Percentiles rank a stretch among this genome's conserved stretches.
phyloP scores from a whole-genome alignment of 2,888 invertebrate species.

The Ramazzottius varieornatus region DNA sequence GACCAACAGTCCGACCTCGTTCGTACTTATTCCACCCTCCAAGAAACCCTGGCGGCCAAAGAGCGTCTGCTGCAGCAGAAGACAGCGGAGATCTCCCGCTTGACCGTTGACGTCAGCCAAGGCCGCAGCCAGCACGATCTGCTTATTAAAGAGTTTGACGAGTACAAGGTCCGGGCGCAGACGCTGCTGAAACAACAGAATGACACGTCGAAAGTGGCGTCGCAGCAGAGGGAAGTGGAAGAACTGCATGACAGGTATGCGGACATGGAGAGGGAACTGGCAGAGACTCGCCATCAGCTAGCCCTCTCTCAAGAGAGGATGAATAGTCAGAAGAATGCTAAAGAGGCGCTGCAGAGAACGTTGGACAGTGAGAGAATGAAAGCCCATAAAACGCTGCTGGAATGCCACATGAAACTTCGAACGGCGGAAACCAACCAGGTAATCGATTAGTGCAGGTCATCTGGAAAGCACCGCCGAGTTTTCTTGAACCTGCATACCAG shows the following conservation, averaged over 20 bases:
- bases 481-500: too few relatives aligned
- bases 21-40: not conserved
- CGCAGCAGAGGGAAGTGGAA: not conserved
- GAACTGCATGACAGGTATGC: not conserved
- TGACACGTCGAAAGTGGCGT: not conserved
- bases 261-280: not conserved
- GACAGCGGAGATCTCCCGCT: not conserved
- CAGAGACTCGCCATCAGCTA: not conserved
- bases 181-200: not conserved
- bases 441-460: too few relatives aligned
- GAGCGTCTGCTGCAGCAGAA: not conserved
- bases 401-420: not conserved
- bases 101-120: not conserved
- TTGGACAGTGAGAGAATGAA: not conserved
- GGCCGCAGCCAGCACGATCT: not conserved
- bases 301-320: not conserved
- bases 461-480: too few relatives aligned
- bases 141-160: not conserved
- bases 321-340: not conserved
- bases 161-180: conserved; percentile 1
- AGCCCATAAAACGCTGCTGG: not conserved
- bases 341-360: not conserved
- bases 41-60: not conserved
- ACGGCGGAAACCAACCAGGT: too few relatives aligned
- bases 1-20: not conserved